phyloP scores from a whole-genome alignment of 2,797 vertebrate species.

The Odontamblyopus rebecca region DNA sequence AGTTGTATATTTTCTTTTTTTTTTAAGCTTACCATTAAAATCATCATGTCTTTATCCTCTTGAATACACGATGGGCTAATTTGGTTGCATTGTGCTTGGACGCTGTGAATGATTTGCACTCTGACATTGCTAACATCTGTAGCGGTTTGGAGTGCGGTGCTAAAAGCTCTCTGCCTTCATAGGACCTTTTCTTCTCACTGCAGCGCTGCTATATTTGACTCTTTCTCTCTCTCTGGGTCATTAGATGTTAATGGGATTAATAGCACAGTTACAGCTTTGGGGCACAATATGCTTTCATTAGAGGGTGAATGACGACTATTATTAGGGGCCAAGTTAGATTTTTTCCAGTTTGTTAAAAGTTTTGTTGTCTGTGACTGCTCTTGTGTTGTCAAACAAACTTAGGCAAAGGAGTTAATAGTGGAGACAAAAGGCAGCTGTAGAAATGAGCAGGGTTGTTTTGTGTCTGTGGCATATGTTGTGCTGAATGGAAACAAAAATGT shows the following conservation, averaged over 20 bases:
- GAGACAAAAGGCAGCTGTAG: constrained; percentile 59
- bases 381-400: constrained; percentile 46
- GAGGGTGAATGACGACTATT: constrained; percentile 65
- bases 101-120: neutral
- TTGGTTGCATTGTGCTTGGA: neutral
- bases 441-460: constrained; percentile 55
- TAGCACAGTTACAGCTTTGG: constrained; percentile 59
- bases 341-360: constrained; percentile 47
- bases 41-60: neutral
- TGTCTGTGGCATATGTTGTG: constrained; percentile 68
- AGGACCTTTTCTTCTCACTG: constrained; percentile 40
- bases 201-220: constrained; percentile 43
- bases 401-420: constrained; percentile 68
- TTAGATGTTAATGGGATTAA: constrained; percentile 71
- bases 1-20: neutral
- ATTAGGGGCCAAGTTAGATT: constrained; percentile 50
- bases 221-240: constrained; percentile 49
- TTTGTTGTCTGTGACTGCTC: constrained; percentile 21
- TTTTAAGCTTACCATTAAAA: neutral
- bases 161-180: constrained; percentile 38
- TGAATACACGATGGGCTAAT: neutral
- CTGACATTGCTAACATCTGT: neutral
- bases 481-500: constrained; percentile 56
- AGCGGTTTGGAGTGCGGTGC: constrained; percentile 4
- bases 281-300: constrained; percentile 67